Evolutionary conservation across 2,888 invertebrate species (phyloP), one percentile per base, ranked within the genome.

Genomic region (Blastobasis lacticolella): DNA sequence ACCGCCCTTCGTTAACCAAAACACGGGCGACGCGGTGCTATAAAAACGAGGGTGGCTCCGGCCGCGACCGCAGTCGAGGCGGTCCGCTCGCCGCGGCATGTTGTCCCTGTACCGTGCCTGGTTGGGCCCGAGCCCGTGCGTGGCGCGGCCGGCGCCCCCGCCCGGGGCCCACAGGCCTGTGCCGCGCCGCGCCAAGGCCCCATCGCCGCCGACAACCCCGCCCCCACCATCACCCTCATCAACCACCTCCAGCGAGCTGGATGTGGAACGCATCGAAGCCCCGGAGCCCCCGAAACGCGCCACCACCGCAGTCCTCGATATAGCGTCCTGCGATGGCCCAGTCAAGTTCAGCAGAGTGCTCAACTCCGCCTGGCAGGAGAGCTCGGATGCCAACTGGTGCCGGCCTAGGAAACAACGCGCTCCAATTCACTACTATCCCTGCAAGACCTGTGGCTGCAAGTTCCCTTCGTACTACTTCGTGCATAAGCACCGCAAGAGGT

Each of bases 381-480:
- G 58, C 5, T 59, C 66, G n/a, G 81, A 68, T 48, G 94, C 95
- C 73, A 94, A 93, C 75, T 95, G 95, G 66, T 95, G 95, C 75
- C 95, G 96, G 66, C 95, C 95, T 69, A 92, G 95, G 63, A 96
- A 96, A 73, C 94, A 71, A 58, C 67, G 80, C 50, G 91, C 95
- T 76, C 93, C 96, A 67, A 91, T 96, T 0, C 96, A 96, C 76
- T 97, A 96, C 84, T 97, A 96, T 81, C 96, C 97, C 0, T 97
- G 97, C 81, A 97, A 96, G 81, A 95, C 94, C 0, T 97, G 97
- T 78, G 96, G 97, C 23, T 94, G 92, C 64, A 96, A 96, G 77
- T 97, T 97, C 75, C 97, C 97, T 1, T 96, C 95, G 60, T 97
- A 97, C 75, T 97, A 97, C 82, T 97, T 97, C 85, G 96, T 96